Evolutionary conservation across 1,140 invertebrate species (phyloP), one percentile per base, ranked within the genome.

Genomic region (Heliconius hermathena): DNA sequence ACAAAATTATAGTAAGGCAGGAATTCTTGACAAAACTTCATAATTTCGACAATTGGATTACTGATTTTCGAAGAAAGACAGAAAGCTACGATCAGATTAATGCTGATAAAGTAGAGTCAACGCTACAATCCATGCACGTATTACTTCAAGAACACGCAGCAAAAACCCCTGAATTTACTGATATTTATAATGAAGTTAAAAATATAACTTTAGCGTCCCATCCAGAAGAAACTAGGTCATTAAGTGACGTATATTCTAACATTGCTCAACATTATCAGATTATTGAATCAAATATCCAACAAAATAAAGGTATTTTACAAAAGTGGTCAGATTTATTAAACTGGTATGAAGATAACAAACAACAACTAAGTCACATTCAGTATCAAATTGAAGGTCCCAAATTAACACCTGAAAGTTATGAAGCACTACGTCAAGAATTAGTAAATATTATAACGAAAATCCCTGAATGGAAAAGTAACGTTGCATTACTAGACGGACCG

Each of bases 11-110:
- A 54, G 95, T 96, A 4, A 95, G 96, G 83, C 97, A 98, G 95
- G 98, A 99, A 89, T 98, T 99, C 83, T 96, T 97, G 84, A 96
- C 96, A 33, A 97, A 97, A 88, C 94, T 99, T 71, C 95, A 96
- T 16, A 97, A 97, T 82, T 98, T 99, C 87, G 96, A 97, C 72
- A 97, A 97, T 74, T 99, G 98, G 98, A 96, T 99, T 92, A 97
- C 97, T 70, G 96, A 97, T 76, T 95, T 98, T 71, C 95, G 97
- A 83, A 95, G 96, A 26, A 97, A 97, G 84, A 96, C 98, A 26
- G 96, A 97, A 66, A 97, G 97, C 83, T 96, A 97, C 73, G 97
- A 97, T 90, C 97, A 98, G 88, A 96, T 98, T 20, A 96, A 96
- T 87, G 95, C 97, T 2, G 97, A 98, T 83, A 97, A 97, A 88